Conservation (phyloP, 1,140 invertebrate species). For the Drosophila sulfurigaster region DNA sequence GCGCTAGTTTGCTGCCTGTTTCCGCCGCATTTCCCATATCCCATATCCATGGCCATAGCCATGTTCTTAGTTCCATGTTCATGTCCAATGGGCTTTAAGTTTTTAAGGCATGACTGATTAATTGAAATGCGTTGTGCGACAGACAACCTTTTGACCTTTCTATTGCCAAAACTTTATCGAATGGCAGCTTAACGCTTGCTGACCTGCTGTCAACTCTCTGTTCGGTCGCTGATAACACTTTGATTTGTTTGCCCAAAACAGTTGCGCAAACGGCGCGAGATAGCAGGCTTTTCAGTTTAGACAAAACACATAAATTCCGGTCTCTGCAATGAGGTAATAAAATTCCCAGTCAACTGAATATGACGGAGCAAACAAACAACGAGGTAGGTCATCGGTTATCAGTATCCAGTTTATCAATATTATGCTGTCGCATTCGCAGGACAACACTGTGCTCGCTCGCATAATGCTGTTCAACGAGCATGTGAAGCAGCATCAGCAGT, state of each 20-base stretch:
- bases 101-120: slow-evolving; percentile 38
- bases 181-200: slow-evolving; percentile 16
- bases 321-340: background rate
- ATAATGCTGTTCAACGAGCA: slow-evolving; percentile 60
- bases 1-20: slow-evolving; percentile 65
- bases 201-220: slow-evolving; percentile 10
- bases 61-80: slow-evolving; percentile 4
- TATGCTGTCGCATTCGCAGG: slow-evolving; percentile 6
- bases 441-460: slow-evolving; percentile 59
- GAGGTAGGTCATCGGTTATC: background rate
- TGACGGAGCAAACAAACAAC: slow-evolving; percentile 5
- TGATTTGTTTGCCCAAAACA: slow-evolving; percentile 35
- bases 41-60: slow-evolving; percentile 30
- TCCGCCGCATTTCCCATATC: slow-evolving; percentile 71
- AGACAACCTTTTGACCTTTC: slow-evolving; percentile 44
- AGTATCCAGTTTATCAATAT: background rate
- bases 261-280: slow-evolving; percentile 22
- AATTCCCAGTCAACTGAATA: background rate
- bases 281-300: slow-evolving; percentile 23
- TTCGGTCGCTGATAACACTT: slow-evolving; percentile 12
- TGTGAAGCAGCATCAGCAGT: slow-evolving; percentile 56
- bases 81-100: slow-evolving; percentile 30
- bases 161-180: slow-evolving; percentile 24
- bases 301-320: slow-evolving; percentile 1
- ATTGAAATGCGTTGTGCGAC: slow-evolving; percentile 26